These are phyloP conservation scores for Aurelia aurita DNA, from an alignment of 30 jellyfish, hydroid and myxozoan species.

Conservation along the genomic window DNA sequence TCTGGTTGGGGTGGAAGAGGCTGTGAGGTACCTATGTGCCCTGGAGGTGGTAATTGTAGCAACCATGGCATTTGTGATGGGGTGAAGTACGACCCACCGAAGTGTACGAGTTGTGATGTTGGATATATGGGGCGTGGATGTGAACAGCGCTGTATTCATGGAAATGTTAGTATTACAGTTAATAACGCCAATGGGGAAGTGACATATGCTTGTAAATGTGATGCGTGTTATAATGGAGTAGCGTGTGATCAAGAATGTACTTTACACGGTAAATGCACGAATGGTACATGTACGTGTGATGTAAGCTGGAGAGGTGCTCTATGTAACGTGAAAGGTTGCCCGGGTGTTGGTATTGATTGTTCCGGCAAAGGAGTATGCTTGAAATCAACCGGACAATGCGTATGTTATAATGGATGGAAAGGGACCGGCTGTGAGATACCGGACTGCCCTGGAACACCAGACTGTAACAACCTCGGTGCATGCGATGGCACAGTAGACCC, in stretches of 20 bases:
- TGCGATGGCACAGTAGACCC: conserved; percentile 69
- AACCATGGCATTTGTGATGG: conserved; percentile 79
- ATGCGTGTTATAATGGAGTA: conserved; percentile 57
- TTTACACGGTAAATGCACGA: conserved; percentile 53
- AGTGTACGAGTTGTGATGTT: conserved; percentile 47
- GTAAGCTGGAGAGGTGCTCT: conserved; percentile 67
- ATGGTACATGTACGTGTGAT: conserved; percentile 48
- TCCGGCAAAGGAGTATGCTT: conserved; percentile 75
- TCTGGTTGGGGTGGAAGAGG: conserved; percentile 79
- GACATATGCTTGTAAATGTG: conserved; percentile 28
- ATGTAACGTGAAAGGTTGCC: conserved; percentile 67
- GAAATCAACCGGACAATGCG: conserved; percentile 50
- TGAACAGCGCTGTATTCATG: conserved; percentile 55
- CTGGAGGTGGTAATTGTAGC: conserved; percentile 80
- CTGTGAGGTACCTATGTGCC: conserved; percentile 69
- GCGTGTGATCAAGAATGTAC: conserved; percentile 70
- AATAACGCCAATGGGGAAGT: conserved; percentile 22
- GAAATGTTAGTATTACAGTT: conserved; percentile 19
- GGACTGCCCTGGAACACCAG: conserved; percentile 79
- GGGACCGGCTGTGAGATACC: conserved; percentile 67
- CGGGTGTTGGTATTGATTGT: conserved; percentile 55
- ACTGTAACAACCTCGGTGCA: conserved; percentile 42
- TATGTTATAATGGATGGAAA: conserved; percentile 72
- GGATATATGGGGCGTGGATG: conserved; percentile 81
- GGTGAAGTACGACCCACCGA: conserved; percentile 56